These are phyloP conservation scores for Lepidonotus clava DNA, from an alignment of 2,888 invertebrate genomes.

Conservation along the genomic window DNA sequence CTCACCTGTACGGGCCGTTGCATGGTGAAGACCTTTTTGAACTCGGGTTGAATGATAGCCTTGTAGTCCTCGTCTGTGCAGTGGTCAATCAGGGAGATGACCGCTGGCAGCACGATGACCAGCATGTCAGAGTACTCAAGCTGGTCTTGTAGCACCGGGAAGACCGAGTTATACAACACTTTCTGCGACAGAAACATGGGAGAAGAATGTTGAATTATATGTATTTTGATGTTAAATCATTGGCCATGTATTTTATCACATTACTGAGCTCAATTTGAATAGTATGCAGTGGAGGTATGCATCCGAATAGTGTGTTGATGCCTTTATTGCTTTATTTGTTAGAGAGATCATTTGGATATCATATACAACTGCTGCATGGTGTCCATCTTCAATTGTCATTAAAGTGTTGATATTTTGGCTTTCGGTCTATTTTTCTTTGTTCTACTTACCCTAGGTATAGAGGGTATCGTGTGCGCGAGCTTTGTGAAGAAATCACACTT, in stretches of 20 bases:
- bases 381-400: no score
- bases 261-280: no score
- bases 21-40: slow-evolving; percentile 78
- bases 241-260: no score
- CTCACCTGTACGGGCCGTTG: slow-evolving; percentile 85
- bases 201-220: not conserved
- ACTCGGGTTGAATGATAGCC: slow-evolving; percentile 89
- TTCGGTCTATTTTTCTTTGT: no score
- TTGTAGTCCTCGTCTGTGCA: slow-evolving; percentile 65
- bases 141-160: slow-evolving; percentile 93
- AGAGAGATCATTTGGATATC: no score
- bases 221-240: no score
- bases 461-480: slow-evolving; percentile 91
- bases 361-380: no score
- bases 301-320: no score
- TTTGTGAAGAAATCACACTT: slow-evolving; percentile 93
- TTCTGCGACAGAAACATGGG: slow-evolving; percentile 84
- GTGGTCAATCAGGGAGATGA: slow-evolving; percentile 64
- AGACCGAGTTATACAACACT: slow-evolving; percentile 96
- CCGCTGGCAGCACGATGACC: slow-evolving; percentile 83
- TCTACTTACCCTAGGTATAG: slow-evolving; percentile 89
- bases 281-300: no score
- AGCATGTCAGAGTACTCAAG: slow-evolving; percentile 92
- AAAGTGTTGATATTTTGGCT: no score
- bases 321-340: no score